Evolutionary conservation across 2,888 invertebrate species (phyloP).

Genomic region (Syrphus vitripennis): DNA sequence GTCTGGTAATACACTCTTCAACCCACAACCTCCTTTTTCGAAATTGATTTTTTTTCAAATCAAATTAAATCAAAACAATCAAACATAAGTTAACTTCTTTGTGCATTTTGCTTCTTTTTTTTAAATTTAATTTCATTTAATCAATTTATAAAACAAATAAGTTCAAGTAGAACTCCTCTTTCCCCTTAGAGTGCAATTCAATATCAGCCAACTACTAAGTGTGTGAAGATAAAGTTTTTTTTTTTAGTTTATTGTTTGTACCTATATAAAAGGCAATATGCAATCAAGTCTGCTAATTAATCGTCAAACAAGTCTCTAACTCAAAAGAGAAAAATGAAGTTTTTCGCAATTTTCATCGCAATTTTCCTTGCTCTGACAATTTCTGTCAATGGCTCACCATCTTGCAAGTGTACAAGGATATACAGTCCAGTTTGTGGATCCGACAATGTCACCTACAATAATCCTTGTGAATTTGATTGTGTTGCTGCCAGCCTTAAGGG

Average conservation of each 20-base stretch:
- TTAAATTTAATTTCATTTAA: not conserved
- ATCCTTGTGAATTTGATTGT: slow-evolving; percentile 75
- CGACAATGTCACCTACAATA: slow-evolving; percentile 74
- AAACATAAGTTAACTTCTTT: not conserved
- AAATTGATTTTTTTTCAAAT: not conserved
- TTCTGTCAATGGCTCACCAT: slow-evolving; percentile 4
- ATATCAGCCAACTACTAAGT: slow-evolving; percentile 4
- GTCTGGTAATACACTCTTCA: not conserved
- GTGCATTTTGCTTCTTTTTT: not conserved
- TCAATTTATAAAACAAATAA: slow-evolving; percentile 18
- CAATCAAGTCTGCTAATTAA: not conserved
- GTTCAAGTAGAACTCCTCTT: not conserved
- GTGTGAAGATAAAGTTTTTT: not conserved
- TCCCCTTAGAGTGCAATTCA: not conserved
- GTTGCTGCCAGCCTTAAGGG: slow-evolving; percentile 27
- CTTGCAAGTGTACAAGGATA: slow-evolving; percentile 72
- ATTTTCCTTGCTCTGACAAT: slow-evolving; percentile 39
- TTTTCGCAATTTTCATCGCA: slow-evolving; percentile 47
- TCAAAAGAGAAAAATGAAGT: slow-evolving; percentile 23
- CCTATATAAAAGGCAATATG: slow-evolving; percentile 6
- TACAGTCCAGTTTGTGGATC: slow-evolving; percentile 73
- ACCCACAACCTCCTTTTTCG: not conserved
- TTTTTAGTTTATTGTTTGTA: no score
- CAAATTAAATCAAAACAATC: not conserved
- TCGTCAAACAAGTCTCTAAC: not conserved